Evolutionary conservation across 1,140 invertebrate genomes (phyloP), one percentile per base, ranked within the genome.

Genomic region (Danaus plexippus): DNA sequence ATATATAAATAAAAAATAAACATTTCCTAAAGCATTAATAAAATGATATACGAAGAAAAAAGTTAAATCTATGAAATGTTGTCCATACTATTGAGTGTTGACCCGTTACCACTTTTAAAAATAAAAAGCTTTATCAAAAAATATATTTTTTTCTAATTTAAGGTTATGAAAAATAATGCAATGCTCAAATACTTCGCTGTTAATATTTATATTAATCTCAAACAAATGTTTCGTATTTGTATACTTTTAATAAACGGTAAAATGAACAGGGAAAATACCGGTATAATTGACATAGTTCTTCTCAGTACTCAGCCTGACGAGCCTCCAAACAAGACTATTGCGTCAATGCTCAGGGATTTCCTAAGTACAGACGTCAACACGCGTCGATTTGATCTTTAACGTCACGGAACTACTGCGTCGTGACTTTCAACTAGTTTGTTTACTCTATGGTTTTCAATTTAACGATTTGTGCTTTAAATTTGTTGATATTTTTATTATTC

Each of bases 261-360:
- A 51, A 12, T 11, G 52, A 52, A 63, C 49, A 59, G 59, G 61
- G 61, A 59, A 63, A 63, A 63, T 52, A 11, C 48, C 13, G 49
- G 45, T 43, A 52, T 59, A 48, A 63, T 53, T 63, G 49, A 47
- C 45, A 49, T 46, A 44, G 57, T 75, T 77, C 69, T 64, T 15
- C 61, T 73, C 71, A 74, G 13, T 54, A 64, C 32, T 58, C 56
- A 47, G 53, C 54, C 63, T 41, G 64, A 10, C 66, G 48, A 69
- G 66, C 63, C 64, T 71, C 64, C 49, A 47, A 50, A 54, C 50
- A 52, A 57, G 59, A 12, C 53, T 53, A 42, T 72, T 70, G 63
- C 68, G 67, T 73, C 66, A 71, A 67, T 63, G 73, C 22, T 4
- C 65, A 66, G 75, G 75, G 71, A 77, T 75, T 77, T 57, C 75